Base-by-base conservation (phyloP, 2,113 vertebrate genomes). In the Phaetusa simplex region DNA sequence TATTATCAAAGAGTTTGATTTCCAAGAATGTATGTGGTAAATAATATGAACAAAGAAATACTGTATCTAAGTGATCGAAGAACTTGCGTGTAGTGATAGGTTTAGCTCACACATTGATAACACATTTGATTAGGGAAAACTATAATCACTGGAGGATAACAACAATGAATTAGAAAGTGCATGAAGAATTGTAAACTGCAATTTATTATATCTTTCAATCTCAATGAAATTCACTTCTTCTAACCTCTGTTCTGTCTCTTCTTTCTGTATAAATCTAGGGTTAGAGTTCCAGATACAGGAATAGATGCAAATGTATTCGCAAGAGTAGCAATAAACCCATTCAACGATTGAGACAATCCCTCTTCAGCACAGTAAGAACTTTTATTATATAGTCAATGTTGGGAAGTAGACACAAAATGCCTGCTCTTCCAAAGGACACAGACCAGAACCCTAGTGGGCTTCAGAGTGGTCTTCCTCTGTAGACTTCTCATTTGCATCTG, bases 241-340 rank as follows among this genome's bases (percentile, higher is more conserved):
- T 59, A 47, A 67, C 22, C 16, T 62, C 24, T 86, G 8, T 26
- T 88, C 4, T 6, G 14, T 38, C 13, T 74, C 16, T 69, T 67
- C 34, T 72, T 80, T 88, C 32, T 80, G 8, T 59, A 53, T 82
- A 79, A 84, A 85, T 9, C 49, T 45, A 36, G n/a, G 7, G 9
- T 84, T 82, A 59, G 7, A 7, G 24, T 78, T 79, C 38, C 26
- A 42, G 13, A 50, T 32, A 62, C 26, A 78, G 30, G 71, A 84
- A 67, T 3, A 93, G 20, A 49, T 1, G 2, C 6, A 38, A 74
- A 47, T 0, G 0, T 22, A 5, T 9, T 82, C 38, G 34, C 17
- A 59, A 20, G 30, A 64, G 32, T 22, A 74, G 24, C 16, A 83
- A n/a, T 40, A 43, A 89, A 78, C 14, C 71, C 16, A 23, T 67